These are phyloP conservation scores for Apogon talboti DNA, from an alignment of 2,797 vertebrate genomes.

Conservation along the genomic window DNA sequence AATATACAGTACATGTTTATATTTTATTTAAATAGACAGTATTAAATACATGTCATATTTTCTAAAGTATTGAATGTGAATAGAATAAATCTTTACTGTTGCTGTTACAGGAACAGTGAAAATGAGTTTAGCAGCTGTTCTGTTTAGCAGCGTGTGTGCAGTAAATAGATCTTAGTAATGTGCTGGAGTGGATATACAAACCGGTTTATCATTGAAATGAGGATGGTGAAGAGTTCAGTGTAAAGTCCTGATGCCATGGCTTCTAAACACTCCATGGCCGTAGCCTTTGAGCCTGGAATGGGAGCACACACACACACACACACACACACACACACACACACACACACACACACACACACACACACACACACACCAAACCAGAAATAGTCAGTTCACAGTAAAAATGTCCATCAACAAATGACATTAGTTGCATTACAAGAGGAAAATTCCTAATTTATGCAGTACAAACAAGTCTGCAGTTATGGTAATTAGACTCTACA, in stretches of 20 bases:
- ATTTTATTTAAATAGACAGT: too few relatives aligned
- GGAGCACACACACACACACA: slow-evolving; percentile 36
- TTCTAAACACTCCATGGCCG: slow-evolving; percentile 93
- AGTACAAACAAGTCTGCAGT: slow-evolving; percentile 5
- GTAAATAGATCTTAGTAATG: slow-evolving; percentile 6
- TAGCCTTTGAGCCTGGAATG: slow-evolving; percentile 87
- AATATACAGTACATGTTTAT: too few relatives aligned
- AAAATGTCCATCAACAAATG: slow-evolving; percentile 13
- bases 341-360: slow-evolving; percentile 43
- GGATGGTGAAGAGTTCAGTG: slow-evolving; percentile 91
- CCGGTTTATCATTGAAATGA: slow-evolving; percentile 94
- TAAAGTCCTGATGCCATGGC: slow-evolving; percentile 92
- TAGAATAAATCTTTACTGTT: too few relatives aligned
- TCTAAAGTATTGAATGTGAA: too few relatives aligned
- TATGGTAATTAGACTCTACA: slow-evolving; percentile 27
- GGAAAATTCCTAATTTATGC: slow-evolving; percentile 3
- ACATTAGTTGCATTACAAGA: slow-evolving; percentile 2
- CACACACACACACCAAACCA: slow-evolving; percentile 37
- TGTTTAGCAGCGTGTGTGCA: too few relatives aligned
- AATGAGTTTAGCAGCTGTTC: too few relatives aligned
- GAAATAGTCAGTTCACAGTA: slow-evolving; percentile 31
- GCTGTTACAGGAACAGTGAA: too few relatives aligned
- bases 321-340: slow-evolving; percentile 43
- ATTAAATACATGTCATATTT: too few relatives aligned
- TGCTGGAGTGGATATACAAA: slow-evolving; percentile 55